Percentiles rank a stretch among this genome's conserved stretches.
Evolutionary conservation across 2,888 invertebrate species (phyloP).

Genomic region (Ochlodes sylvanus): DNA sequence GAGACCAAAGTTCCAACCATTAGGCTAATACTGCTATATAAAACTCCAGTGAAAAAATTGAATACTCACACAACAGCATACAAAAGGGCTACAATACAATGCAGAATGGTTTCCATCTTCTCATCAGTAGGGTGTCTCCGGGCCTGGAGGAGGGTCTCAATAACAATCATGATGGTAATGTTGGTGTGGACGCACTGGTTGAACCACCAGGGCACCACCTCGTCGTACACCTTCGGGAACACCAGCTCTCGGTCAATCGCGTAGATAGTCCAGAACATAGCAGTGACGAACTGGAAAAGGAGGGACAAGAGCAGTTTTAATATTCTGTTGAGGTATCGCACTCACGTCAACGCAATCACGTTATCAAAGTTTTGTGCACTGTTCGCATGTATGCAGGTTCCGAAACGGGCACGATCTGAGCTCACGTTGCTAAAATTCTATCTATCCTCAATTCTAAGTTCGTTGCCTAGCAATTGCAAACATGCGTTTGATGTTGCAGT

Average conservation of each 20-base stretch:
- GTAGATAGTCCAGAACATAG: constrained; percentile 84
- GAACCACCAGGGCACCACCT: constrained; percentile 83
- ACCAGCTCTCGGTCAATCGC: constrained; percentile 83
- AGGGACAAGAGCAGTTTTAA: background rate
- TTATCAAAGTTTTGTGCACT: too few species aligned
- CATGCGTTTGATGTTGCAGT: too few species aligned
- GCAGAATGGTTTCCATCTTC: constrained; percentile 59
- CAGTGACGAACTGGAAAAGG: constrained; percentile 73
- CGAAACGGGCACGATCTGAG: too few species aligned
- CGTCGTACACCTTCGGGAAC: constrained; percentile 80
- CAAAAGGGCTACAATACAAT: constrained; percentile 62
- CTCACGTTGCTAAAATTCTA: too few species aligned
- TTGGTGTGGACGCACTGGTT: constrained; percentile 86
- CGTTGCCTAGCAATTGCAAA: too few species aligned
- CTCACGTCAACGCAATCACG: too few species aligned
- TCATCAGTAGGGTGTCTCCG: constrained; percentile 60
- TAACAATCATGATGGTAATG: constrained; percentile 73
- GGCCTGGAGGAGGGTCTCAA: constrained; percentile 75
- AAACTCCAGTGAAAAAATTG: too few species aligned
- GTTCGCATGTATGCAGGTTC: too few species aligned
- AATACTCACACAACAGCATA: constrained; percentile 75
- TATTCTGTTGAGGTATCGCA: too few species aligned
- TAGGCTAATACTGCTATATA: too few species aligned
- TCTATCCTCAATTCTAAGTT: too few species aligned
- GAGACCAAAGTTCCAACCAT: too few species aligned